A percentile compares a stretch with the other conserved stretches of the same genome.
phyloP scores from a whole-genome alignment of 2,888 invertebrate species.

The Ptychoptera contaminata region DNA sequence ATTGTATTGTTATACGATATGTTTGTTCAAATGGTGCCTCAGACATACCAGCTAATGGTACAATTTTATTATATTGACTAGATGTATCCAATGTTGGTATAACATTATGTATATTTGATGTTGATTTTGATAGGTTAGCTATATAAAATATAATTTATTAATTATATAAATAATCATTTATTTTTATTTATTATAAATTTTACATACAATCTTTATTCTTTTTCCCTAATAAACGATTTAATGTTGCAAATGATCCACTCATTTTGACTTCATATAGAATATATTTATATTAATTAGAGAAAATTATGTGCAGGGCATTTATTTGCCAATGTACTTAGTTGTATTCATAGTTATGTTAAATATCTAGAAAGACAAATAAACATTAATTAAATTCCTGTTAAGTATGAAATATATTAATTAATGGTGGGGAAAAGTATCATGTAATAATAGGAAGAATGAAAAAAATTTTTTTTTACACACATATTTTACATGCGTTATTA shows the following conservation, averaged over 20 bases:
- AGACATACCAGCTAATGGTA: constrained; percentile 26
- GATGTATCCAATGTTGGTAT: constrained; percentile 12
- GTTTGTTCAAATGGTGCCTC: constrained; percentile 32
- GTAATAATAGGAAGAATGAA: too few relatives aligned
- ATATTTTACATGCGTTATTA: too few relatives aligned
- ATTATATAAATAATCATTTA: background rate
- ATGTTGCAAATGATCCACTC: constrained; percentile 30
- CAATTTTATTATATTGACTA: constrained; percentile 31
- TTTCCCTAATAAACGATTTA: constrained; percentile 31
- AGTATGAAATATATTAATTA: too few relatives aligned
- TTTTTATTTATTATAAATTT: background rate
- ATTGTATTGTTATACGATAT: constrained; percentile 41
- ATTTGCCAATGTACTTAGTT: too few relatives aligned
- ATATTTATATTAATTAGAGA: too few relatives aligned
- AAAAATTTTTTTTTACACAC: too few relatives aligned
- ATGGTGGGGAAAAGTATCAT: too few relatives aligned
- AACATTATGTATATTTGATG: constrained; percentile 17
- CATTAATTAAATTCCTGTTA: too few relatives aligned
- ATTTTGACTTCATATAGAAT: background rate
- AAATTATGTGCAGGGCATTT: too few relatives aligned
- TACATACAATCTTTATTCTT: constrained; percentile 26
- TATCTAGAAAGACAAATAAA: too few relatives aligned
- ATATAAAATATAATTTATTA: constrained; percentile 2
- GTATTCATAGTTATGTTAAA: too few relatives aligned
- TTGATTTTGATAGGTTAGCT: constrained; percentile 20